A percentile compares a stretch with the other conserved stretches of the same genome.
Conservation (phyloP, 2,113 vertebrate genomes). For the Odontesthes bonariensis region DNA sequence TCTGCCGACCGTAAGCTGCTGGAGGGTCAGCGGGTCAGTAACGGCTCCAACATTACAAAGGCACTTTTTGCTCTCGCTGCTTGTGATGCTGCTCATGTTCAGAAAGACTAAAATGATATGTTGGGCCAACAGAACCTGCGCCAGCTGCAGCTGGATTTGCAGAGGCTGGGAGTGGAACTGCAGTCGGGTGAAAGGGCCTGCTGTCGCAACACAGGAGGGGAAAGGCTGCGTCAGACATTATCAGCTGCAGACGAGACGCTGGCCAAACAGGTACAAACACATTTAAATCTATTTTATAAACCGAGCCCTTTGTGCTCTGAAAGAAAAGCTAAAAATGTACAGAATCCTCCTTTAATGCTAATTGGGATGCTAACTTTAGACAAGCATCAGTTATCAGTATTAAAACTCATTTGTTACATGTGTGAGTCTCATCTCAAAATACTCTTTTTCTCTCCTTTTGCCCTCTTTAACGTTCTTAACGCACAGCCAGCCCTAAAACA, state of each 20-base stretch:
- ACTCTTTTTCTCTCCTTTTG: conserved; percentile 33
- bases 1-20: conserved; percentile 92
- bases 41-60: background rate
- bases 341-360: background rate
- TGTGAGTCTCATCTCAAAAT: conserved; percentile 17
- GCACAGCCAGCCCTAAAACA: conserved; percentile 58
- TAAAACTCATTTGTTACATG: background rate
- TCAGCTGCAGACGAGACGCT: conserved; percentile 87
- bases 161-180: conserved; percentile 85
- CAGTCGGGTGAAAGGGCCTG: conserved; percentile 93
- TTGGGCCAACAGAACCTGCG: conserved; percentile 85
- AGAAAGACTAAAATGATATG: background rate
- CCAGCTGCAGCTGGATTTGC: conserved; percentile 87
- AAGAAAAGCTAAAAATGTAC: background rate
- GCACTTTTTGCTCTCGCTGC: background rate
- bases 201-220: conserved; percentile 92
- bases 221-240: conserved; percentile 87
- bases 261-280: conserved; percentile 87
- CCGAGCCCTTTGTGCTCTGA: background rate
- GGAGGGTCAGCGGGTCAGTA: conserved; percentile 91
- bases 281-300: background rate
- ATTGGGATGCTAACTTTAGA: conserved; percentile 2
- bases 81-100: background rate
- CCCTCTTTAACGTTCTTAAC: conserved; percentile 38
- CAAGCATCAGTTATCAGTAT: background rate